These are phyloP conservation scores for Theonella swinhoei DNA, from an alignment of 37 sponge, comb jelly and placozoan genomes.

Conservation along the genomic window DNA sequence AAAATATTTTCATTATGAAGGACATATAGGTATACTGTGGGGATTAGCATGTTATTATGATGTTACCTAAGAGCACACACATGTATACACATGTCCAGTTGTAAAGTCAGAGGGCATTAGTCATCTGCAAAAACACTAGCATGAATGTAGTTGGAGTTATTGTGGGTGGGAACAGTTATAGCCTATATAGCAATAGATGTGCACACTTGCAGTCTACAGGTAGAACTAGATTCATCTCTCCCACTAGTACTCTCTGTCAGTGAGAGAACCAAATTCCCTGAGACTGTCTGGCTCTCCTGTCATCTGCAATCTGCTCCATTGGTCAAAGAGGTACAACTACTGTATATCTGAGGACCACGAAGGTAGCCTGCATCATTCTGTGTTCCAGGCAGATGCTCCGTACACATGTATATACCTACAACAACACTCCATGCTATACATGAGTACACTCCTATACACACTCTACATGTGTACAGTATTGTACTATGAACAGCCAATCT, in stretches of 20 bases:
- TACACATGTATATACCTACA: too few relatives aligned
- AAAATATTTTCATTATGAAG: too few relatives aligned
- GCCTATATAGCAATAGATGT: too few relatives aligned
- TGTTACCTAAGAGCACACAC: slow-evolving; percentile 8
- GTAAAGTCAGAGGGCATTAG: not conserved
- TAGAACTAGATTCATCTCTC: not conserved
- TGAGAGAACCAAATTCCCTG: not conserved
- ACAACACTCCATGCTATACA: too few relatives aligned
- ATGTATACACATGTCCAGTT: not conserved
- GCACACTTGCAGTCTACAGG: slow-evolving; percentile 5
- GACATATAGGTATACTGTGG: too few relatives aligned
- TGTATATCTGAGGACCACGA: too few relatives aligned
- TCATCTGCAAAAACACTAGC: too few relatives aligned
- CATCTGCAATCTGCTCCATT: slow-evolving; percentile 47
- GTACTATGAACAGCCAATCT: slow-evolving; percentile 10
- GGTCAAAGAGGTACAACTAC: not conserved
- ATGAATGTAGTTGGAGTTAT: too few relatives aligned
- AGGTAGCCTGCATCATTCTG: too few relatives aligned
- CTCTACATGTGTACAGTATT: not conserved
- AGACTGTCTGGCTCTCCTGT: slow-evolving; percentile 28
- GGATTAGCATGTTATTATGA: too few relatives aligned
- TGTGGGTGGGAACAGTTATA: too few relatives aligned
- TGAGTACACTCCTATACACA: not conserved
- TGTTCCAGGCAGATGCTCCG: too few relatives aligned
- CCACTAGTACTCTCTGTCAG: not conserved